Conservation (phyloP, 1,140 invertebrate species). For the Contarinia nasturtii region DNA sequence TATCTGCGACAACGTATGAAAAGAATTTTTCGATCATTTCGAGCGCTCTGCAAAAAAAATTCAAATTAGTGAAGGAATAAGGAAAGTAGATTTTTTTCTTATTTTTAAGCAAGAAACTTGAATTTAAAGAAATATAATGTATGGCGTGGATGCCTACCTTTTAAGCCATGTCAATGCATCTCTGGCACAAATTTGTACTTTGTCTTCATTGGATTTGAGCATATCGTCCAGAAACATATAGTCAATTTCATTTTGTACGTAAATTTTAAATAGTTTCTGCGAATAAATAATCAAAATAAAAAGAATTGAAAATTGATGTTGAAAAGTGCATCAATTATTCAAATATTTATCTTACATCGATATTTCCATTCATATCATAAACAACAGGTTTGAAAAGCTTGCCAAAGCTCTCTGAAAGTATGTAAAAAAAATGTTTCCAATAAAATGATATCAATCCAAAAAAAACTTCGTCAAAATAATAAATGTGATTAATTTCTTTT, state of each 20-base stretch:
- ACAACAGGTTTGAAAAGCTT: slow-evolving; percentile 49
- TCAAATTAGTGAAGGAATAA: background rate
- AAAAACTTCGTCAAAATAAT: too few species aligned
- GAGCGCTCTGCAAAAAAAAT: slow-evolving; percentile 9
- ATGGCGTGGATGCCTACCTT: too few species aligned
- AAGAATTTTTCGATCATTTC: slow-evolving; percentile 22
- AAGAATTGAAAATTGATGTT: too few species aligned
- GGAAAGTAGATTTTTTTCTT: too few species aligned
- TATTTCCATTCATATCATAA: slow-evolving; percentile 52
- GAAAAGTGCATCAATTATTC: background rate
- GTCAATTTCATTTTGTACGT: slow-evolving; percentile 28
- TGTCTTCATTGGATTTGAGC: slow-evolving; percentile 33
- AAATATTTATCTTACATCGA: slow-evolving; percentile 30
- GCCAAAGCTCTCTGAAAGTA: slow-evolving; percentile 44
- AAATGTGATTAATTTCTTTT: too few species aligned
- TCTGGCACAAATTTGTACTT: slow-evolving; percentile 27
- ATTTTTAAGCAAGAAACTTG: too few species aligned
- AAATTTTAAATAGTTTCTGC: slow-evolving; percentile 42
- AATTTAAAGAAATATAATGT: too few species aligned
- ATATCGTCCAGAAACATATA: slow-evolving; percentile 43
- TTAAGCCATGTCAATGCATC: slow-evolving; percentile 30
- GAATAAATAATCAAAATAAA: slow-evolving; percentile 8
- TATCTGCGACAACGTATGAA: slow-evolving; percentile 19
- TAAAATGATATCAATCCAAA: too few species aligned
- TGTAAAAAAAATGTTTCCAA: background rate